Evolutionary conservation across 2,113 vertebrate species (phyloP), one percentile per base, ranked within the genome.

Genomic region (Takifugu flavidus): DNA sequence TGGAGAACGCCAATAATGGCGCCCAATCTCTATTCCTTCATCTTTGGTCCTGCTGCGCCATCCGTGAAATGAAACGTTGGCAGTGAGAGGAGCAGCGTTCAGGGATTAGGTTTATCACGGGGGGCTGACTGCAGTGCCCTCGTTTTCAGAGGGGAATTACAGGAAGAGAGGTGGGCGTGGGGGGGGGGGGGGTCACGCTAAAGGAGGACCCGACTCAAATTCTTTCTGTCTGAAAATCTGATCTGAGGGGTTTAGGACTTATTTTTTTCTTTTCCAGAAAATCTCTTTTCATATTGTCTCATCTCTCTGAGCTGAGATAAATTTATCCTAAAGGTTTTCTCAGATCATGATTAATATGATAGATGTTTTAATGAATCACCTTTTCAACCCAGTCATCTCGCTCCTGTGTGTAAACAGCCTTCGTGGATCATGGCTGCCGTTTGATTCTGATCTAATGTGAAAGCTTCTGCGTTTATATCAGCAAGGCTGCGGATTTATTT

Each of bases 51-150:
- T 31, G 29, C 4, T 31, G 29, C 29, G 4, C 29, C 29, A 6
- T 31, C 29, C 29, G 1, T 31, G 29, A 31, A 31, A 31, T 31
- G 29, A 4, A 31, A 6, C 7, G 29, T 31, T 31, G 47, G 47
- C 47, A 49, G 47, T 34, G 64, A 68, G 56, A 57, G 69, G 56
- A 70, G 66, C 28, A 26, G 67, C 20, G 45, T 62, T 50, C 26
- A 60, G 61, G 79, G 82, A 86, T 82, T 78, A 80, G 74, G 77
- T 79, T 82, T 65, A 84, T 79, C 76, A 78, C 80, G 56, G 70
- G 42, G 65, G 56, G 59, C 65, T 61, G 64, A 74, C 72, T 63
- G 77, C 70, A 65, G 27, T 64, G 75, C 62, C 82, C 80, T 77
- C 56, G 65, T 81, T 72, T 79, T 83, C 64, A 73, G 59, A 56